Evolutionary conservation across 2,888 invertebrate genomes (phyloP), one percentile per base, ranked within the genome.

Genomic region (Campoletis raptor): DNA sequence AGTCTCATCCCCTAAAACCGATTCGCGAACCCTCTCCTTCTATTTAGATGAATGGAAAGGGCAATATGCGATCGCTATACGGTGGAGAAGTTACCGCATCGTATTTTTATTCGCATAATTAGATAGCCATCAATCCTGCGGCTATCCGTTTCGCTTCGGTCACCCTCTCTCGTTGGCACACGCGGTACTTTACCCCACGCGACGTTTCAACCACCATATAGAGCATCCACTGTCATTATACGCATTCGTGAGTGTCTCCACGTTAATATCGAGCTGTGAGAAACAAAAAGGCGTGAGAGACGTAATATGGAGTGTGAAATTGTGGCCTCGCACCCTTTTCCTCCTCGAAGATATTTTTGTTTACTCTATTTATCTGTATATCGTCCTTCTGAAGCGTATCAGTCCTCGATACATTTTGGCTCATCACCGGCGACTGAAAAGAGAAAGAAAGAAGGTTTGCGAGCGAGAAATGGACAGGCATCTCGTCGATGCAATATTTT

Each of bases 41-140:
- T 81, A 78, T 86, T 84, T 18, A n/a, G 30, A 0, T 8, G 24
- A 6, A 57, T 48, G 54, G 57, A n/a, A 37, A 37, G 67, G 30
- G 80, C 54, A 52, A 83, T 45, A 70, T n/a, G 42, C 21, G 37
- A 18, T 21, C 30, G n/a, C 36, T 70, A 64, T 72, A 36, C n/a
- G 24, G 74, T 74, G 42, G 74, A 81, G 80, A 81, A 69, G 45
- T 69, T 82, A 77, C 81, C 81, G 79, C 86, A 73, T 79, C 87
- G 88, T 90, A 91, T 90, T 92, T 92, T 92, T 90, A 90, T 89
- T 90, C 90, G 88, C 90, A 90, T 92, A 92, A 92, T 92, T 92
- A 92, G 91, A 91, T 91, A 89, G 88, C 90, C 92, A 92, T 92
- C 92, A 92, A 92, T 92, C 91, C 89, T 91, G 87, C 85, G 88